phyloP scores from a whole-genome alignment of 2,888 invertebrate genomes.

The Lycia hirtaria region DNA sequence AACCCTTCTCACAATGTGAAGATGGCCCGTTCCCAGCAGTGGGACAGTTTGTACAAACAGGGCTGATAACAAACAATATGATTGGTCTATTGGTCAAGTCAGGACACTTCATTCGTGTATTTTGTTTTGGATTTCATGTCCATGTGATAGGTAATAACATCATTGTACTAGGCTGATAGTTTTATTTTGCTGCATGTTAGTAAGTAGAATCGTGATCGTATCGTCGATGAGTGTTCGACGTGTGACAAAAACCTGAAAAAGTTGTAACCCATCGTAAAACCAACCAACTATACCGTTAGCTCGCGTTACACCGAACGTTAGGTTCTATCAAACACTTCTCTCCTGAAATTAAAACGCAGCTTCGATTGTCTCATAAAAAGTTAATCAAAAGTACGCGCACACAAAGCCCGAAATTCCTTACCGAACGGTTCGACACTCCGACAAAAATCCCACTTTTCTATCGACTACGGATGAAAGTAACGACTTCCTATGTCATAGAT shows the following conservation, averaged over 20 bases:
- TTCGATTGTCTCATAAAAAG: slow-evolving; percentile 46
- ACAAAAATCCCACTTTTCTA: slow-evolving; percentile 44
- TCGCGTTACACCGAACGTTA: neutral
- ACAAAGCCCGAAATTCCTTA: slow-evolving; percentile 57
- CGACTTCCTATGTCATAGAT: neutral
- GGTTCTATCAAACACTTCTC: slow-evolving; percentile 2
- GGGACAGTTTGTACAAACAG: too few relatives aligned
- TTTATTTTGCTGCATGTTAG: too few relatives aligned
- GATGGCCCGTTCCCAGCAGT: too few relatives aligned
- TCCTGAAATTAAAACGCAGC: slow-evolving; percentile 10
- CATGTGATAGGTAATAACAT: too few relatives aligned
- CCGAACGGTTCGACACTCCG: slow-evolving; percentile 49
- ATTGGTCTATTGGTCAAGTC: too few relatives aligned
- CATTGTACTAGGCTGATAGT: too few relatives aligned
- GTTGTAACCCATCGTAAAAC: neutral
- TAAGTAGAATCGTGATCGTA: too few relatives aligned
- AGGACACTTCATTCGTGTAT: too few relatives aligned
- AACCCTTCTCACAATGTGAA: too few relatives aligned
- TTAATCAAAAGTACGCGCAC: slow-evolving; percentile 50
- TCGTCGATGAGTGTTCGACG: too few relatives aligned
- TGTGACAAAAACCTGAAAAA: neutral
- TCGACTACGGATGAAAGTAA: slow-evolving; percentile 23
- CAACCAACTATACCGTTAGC: neutral
- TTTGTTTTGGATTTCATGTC: too few relatives aligned
- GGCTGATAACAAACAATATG: too few relatives aligned